Evolutionary conservation across 2,797 vertebrate species (phyloP), one percentile per base, ranked within the genome.

Genomic region (Spinus pinus): DNA sequence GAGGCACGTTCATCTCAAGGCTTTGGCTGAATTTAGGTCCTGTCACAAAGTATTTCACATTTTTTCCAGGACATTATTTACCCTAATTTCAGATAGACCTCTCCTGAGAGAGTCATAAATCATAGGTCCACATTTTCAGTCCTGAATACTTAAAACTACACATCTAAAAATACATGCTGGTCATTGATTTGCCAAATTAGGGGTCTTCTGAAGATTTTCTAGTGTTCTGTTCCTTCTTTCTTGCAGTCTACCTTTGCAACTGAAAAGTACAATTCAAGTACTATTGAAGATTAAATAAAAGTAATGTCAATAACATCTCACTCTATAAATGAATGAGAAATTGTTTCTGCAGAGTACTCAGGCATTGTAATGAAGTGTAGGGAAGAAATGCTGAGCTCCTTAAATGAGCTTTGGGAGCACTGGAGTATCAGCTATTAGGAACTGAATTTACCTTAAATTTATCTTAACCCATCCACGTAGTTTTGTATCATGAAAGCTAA

Each of bases 221-320:
- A 8, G 21, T 13, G 13, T 27, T 50, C 8, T 65, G 3, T 69
- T 88, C 27, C 30, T 80, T 90, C 60, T 70, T 42, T 81, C 53
- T 47, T 58, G 35, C 2, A 11, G 16, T 72, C 25, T 65, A 4
- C 37, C 5, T 46, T 81, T 92, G 75, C 44, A 75, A 28, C 6
- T 24, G 67, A 62, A 92, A 90, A 88, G 22, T 7, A 81, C 31
- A 86, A 75, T 66, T 75, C 51, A 82, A 60, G 21, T 57, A 25
- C 23, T 49, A 35, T 14, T 54, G 71, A 66, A 89, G 60, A 88
- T 93, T 86, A 94, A 95, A 82, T 95, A 80, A 90, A 90, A 92
- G 47, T 73, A 73, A 64, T 44, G 83, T 71, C 64, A 90, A 50
- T 77, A 93, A 64, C 30, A 54, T 46, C 41, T 73, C 25, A 41